Base-by-base conservation (phyloP, 2,888 invertebrate genomes). In the Phania funesta region DNA sequence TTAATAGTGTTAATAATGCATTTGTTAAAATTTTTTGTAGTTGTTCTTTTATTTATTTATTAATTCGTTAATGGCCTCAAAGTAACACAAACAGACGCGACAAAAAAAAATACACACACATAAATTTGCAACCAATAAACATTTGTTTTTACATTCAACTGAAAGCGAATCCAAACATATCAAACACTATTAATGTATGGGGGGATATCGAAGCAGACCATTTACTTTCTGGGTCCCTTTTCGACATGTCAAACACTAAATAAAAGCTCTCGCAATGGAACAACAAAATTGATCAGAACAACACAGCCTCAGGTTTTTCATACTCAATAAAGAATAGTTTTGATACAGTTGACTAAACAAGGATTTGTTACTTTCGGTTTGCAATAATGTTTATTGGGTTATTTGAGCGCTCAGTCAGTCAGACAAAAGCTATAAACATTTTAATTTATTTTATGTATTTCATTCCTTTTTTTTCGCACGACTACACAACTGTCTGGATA, bases 391-490 rank as follows among this genome's bases (percentile, higher is more conserved):
- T 35, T 38, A 38, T 38, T 56, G 74, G 56, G 46, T 18, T 32
- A 46, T 26, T 29, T 26, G 65, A 1, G 24, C 16, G 26, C 2
- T 18, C 20, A 46, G 13, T 48, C 54, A 64, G 32, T 64, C 79
- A 74, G 67, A 62, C 68, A 74, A 50, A 75, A 64, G 64, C 62
- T 54, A 75, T 62, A 64, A 70, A 75, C 62, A 64, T 64, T 70
- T 80, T 70, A 70, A 70, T 80, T 80, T 70, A 70, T 80, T 80
- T 75, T 64, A 64, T 74, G 32, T 67, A 32, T 73, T 50, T 52
- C 6, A 3, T 35, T 52, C 38, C 18, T 74, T 52, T 74, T 70
- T 70, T 74, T 70, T 70, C 62, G 38, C 62, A 70, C 64, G 52
- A 75, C 68, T 75, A 56, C 68, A 70, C 74, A 64, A 41, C 29